Base-by-base conservation (phyloP, 1,140 invertebrate species). In the Lineus longissimus region DNA sequence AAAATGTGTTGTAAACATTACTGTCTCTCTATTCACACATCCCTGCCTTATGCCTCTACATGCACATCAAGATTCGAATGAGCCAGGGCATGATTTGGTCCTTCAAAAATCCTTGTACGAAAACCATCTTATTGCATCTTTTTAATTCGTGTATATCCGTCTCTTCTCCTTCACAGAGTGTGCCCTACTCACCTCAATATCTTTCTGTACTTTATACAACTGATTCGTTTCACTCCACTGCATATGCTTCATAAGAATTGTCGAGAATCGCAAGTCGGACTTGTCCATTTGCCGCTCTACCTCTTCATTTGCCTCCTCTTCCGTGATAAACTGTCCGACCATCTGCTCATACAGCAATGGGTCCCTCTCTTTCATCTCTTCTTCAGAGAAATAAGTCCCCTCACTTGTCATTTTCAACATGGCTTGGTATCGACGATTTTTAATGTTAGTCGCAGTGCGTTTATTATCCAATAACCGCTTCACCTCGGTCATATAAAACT, bases 321-420 rank as follows among this genome's bases (percentile, higher is more conserved):
- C 86, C 7, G 88, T 88, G 64, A 95, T 77, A 78, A 91, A 94
- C 73, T 90, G 88, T 0, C 93, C 93, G 59, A 96, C 83, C 60
- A 97, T 81, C 72, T 95, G 88, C 59, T 96, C 91, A 83, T 93
- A 97, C 0, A 96, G 77, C 58, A 92, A 84, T 0, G 94, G 94
- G 81, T 94, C 92, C 67, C 94, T 80, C 69, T 88, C 89, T 86
- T 93, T 93, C 93, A 97, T 97, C 85, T 94, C 91, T 63, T 86
- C 87, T 76, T 95, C 92, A 78, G 88, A 91, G 72, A 97, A 97
- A 81, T 96, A 96, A 27, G 86, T 83, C 41, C 89, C 85, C 62
- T 89, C 85, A 25, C 82, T 74, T 43, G 91, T 82, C 43, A 97
- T 77, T 70, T 87, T 84, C 69, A 91, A 87, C 73, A 96, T 82